These are phyloP conservation scores for Hiodon alosoides DNA, from an alignment of 2,113 vertebrate genomes.

Conservation along the genomic window DNA sequence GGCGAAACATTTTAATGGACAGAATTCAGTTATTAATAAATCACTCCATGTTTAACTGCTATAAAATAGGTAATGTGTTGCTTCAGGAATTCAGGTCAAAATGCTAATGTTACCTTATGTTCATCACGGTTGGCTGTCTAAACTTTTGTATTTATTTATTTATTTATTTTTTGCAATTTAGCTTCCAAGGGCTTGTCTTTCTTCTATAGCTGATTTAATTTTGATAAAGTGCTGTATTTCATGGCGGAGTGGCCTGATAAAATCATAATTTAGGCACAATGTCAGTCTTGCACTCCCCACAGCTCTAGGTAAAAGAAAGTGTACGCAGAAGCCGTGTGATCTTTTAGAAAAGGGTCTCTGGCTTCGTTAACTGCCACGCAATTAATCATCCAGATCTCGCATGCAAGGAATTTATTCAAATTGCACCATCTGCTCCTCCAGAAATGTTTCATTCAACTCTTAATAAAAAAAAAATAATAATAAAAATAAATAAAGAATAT, in stretches of 20 bases:
- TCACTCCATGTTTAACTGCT: no score
- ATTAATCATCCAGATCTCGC: conserved; percentile 20
- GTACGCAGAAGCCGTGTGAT: not conserved
- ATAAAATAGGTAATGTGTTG: no score
- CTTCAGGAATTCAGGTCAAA: no score
- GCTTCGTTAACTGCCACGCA: conserved; percentile 7
- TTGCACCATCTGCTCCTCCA: conserved; percentile 21
- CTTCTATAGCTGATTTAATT: conserved; percentile 2
- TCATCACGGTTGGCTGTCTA: no score
- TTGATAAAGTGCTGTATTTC: conserved; percentile 16
- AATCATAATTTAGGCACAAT: conserved; percentile 14
- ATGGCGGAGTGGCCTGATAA: conserved; percentile 8
- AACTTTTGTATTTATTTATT: not conserved
- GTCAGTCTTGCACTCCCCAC: conserved; percentile 4
- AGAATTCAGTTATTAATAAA: no score
- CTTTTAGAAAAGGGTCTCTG: conserved; percentile 13
- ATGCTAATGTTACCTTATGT: no score
- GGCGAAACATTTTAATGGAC: no score
- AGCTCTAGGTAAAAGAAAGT: conserved; percentile 7
- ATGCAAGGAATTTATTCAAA: conserved; percentile 9
- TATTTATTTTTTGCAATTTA: not conserved
- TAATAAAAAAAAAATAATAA: not conserved
- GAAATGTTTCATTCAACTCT: conserved; percentile 4
- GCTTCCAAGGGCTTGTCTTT: not conserved
- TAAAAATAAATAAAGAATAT: not conserved